Conservation (phyloP, 92 coral and sea anemone species). For the Paragorgia papillata region DNA sequence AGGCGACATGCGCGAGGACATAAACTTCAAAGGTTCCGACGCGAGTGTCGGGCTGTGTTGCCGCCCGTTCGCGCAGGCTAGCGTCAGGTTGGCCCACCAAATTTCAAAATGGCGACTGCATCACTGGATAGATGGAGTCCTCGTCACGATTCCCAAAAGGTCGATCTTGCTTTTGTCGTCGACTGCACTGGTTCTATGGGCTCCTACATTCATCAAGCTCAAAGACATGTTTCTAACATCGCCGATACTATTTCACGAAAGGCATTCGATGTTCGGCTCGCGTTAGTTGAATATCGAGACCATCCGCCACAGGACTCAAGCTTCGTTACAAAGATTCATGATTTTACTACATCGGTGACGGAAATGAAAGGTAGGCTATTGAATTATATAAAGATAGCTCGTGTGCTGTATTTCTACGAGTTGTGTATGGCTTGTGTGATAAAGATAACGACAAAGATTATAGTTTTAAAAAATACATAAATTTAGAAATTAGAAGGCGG, state of each 20-base stretch:
- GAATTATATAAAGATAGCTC: neutral
- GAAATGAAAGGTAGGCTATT: slow-evolving; percentile 71
- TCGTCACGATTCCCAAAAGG: slow-evolving; percentile 81
- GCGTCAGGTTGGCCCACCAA: too few species aligned
- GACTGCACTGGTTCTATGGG: slow-evolving; percentile 99
- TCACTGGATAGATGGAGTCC: slow-evolving; percentile 72
- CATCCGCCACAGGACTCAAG: slow-evolving; percentile 88
- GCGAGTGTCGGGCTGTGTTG: too few species aligned
- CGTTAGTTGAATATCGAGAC: slow-evolving; percentile 85
- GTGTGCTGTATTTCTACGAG: too few species aligned
- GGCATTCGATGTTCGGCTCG: slow-evolving; percentile 78
- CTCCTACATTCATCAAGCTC: slow-evolving; percentile 80
- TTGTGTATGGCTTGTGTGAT: too few species aligned
- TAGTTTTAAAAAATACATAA: too few species aligned
- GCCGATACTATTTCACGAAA: slow-evolving; percentile 81
- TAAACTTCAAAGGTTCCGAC: too few species aligned
- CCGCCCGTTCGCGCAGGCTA: too few species aligned
- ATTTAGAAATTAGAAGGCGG: too few species aligned
- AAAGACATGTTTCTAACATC: slow-evolving; percentile 73
- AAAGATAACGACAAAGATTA: too few species aligned
- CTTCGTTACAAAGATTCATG: slow-evolving; percentile 71
- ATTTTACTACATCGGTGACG: slow-evolving; percentile 65
- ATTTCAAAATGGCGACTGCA: neutral
- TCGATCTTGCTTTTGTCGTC: slow-evolving; percentile 85
- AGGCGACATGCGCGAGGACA: too few species aligned